Percentiles rank a stretch among this genome's conserved stretches.
These are phyloP conservation scores for Bedellia somnulentella DNA, from an alignment of 2,888 invertebrate genomes.

Conservation along the genomic window DNA sequence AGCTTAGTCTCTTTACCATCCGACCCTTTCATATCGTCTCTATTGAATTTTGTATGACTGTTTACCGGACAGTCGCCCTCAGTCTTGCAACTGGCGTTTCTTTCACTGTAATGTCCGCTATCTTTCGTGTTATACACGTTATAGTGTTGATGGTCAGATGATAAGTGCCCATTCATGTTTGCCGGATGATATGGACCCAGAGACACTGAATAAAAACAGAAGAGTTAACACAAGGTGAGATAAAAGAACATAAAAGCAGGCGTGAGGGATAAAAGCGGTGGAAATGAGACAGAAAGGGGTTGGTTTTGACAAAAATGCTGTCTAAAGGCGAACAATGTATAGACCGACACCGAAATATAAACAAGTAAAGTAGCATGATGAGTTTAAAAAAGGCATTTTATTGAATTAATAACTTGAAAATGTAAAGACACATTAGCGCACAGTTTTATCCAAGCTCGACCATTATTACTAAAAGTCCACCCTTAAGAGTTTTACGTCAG, in stretches of 20 bases:
- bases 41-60: conserved; percentile 51
- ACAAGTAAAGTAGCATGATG: no score
- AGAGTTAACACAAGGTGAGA: conserved; percentile 54
- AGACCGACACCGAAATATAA: no score
- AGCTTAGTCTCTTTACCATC: conserved; percentile 51
- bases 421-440: background rate
- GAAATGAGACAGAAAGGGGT: conserved; percentile 19
- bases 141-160: conserved; percentile 45
- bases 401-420: background rate
- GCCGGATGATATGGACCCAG: conserved; percentile 53
- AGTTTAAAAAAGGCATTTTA: conserved; percentile 2
- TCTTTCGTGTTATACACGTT: conserved; percentile 54
- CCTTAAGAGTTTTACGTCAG: no score
- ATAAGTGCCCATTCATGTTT: conserved; percentile 49
- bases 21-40: conserved; percentile 38
- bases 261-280: conserved; percentile 31
- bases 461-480: no score
- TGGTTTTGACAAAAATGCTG: conserved; percentile 4
- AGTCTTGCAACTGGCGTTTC: conserved; percentile 43
- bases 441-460: no score
- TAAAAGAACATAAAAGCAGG: conserved; percentile 68
- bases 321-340: no score
- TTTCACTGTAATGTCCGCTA: conserved; percentile 53
- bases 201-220: conserved; percentile 45
- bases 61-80: conserved; percentile 48